Percentiles rank a stretch among this genome's conserved stretches.
Conservation (phyloP, 2,888 invertebrate genomes). For the Diplolepis rosae region DNA sequence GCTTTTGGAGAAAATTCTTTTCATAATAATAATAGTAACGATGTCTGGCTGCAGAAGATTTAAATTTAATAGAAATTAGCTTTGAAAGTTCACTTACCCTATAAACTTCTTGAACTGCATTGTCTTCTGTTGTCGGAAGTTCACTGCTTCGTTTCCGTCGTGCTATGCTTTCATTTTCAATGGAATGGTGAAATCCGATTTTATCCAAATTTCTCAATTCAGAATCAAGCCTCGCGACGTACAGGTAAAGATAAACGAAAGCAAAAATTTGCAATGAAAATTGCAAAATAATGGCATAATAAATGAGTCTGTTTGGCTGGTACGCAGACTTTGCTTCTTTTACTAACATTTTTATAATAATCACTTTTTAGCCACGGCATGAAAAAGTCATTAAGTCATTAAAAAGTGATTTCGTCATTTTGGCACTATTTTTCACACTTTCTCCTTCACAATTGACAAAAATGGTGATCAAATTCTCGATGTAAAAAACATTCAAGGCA, state of each 20-base stretch:
- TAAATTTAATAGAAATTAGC: constrained; percentile 15
- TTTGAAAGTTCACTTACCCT: constrained; percentile 57
- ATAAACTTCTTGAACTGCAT: constrained; percentile 66
- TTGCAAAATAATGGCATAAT: constrained; percentile 64
- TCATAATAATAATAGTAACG: no score
- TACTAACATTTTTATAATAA: constrained; percentile 30
- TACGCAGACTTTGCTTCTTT: constrained; percentile 52
- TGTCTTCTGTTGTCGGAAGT: constrained; percentile 65
- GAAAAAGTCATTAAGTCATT: background rate
- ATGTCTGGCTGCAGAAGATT: no score
- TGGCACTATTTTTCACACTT: no score
- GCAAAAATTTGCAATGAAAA: constrained; percentile 65
- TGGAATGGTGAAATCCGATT: constrained; percentile 37
- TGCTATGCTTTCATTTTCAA: constrained; percentile 44
- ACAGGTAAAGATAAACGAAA: constrained; percentile 66
- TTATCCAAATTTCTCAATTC: constrained; percentile 49
- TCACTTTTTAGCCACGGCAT: constrained; percentile 14
- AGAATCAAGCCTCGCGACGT: constrained; percentile 62
- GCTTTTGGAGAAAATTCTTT: no score
- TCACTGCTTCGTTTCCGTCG: constrained; percentile 66
- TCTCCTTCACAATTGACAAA: no score
- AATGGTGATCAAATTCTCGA: no score
- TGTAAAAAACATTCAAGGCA: no score
- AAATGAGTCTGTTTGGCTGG: constrained; percentile 59
- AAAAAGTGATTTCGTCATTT: no score